Conservation (phyloP, 2,888 invertebrate genomes). For the Noctua comes region DNA sequence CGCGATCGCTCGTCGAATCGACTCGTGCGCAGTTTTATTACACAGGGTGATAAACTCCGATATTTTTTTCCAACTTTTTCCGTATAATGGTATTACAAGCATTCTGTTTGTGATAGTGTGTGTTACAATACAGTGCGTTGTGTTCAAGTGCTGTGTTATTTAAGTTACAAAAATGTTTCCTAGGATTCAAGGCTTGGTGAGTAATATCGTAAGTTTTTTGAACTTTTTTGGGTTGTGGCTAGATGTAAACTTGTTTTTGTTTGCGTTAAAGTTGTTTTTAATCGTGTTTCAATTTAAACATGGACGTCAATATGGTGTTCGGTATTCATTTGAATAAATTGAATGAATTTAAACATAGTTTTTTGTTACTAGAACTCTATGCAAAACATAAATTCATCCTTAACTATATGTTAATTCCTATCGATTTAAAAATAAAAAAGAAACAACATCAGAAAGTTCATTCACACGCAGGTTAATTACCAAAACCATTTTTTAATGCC, state of each 20-base stretch:
- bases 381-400: background rate
- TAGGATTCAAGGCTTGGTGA: constrained; percentile 88
- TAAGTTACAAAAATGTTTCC: constrained; percentile 83
- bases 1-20: constrained; percentile 73
- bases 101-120: constrained; percentile 68
- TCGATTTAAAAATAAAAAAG: background rate
- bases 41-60: constrained; percentile 52
- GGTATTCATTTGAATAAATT: background rate
- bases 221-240: constrained; percentile 17
- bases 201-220: constrained; percentile 63
- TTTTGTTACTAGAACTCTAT: background rate
- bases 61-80: constrained; percentile 52
- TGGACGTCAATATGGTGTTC: background rate
- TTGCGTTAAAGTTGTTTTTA: background rate
- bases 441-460: constrained; percentile 12
- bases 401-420: background rate
- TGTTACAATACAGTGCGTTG: constrained; percentile 75
- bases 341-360: background rate
- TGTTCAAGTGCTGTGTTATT: constrained; percentile 70
- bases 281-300: background rate
- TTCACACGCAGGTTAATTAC: constrained; percentile 2
- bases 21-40: constrained; percentile 78
- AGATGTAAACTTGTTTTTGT: background rate
- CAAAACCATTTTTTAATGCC: constrained; percentile 16
- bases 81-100: constrained; percentile 69